Base-by-base conservation (phyloP, 2,113 vertebrate genomes). In the Poeciliopsis turrubarensis region DNA sequence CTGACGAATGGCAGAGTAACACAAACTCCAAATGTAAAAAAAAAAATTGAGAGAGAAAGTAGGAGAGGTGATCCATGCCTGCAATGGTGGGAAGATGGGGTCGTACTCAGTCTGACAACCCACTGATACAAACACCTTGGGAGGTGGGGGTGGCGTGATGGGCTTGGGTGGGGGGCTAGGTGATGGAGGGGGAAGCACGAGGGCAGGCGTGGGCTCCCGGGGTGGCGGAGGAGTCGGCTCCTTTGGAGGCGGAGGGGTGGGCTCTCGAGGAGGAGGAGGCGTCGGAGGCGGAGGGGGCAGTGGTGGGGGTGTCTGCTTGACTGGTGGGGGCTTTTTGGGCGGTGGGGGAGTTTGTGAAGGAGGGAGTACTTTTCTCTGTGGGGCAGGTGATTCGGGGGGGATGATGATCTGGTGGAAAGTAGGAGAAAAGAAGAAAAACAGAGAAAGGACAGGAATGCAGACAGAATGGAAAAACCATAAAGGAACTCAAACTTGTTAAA, bases 41-140 rank as follows among this genome's bases (percentile, higher is more conserved):
- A 74, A 11, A 19, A 54, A 22, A 12, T n/a, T 8, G 69, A 72
- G 67, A 60, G 39, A 61, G 39, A 71, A 5, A 85, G 51, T 29
- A 30, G 68, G 65, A 78, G 64, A 75, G 64, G 27, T 60, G 78
- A 77, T 77, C 80, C 95, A 82, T 97, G 97, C 96, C 96, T 97
- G 94, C 84, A 94, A 73, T 26, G 92, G 89, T 80, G 91, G 93
- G 83, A 95, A 95, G 92, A 95, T 79, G 27, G 92, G 89, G 63
- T 95, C 95, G n/a, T 95, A 95, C 25, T 96, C 95, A 0, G 97
- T 98, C 92, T 98, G 97, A 90, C 96, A 97, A 83, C 94, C 95
- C 91, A 97, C 94, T 77, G 97, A 97, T 86, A 95, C 91, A 86
- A 94, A 81, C 37, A 91, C 80, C 86, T 91, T 95, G 68, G 93